phyloP scores from a whole-genome alignment of 2,888 invertebrate species.

The Epistrophella euchroma region DNA sequence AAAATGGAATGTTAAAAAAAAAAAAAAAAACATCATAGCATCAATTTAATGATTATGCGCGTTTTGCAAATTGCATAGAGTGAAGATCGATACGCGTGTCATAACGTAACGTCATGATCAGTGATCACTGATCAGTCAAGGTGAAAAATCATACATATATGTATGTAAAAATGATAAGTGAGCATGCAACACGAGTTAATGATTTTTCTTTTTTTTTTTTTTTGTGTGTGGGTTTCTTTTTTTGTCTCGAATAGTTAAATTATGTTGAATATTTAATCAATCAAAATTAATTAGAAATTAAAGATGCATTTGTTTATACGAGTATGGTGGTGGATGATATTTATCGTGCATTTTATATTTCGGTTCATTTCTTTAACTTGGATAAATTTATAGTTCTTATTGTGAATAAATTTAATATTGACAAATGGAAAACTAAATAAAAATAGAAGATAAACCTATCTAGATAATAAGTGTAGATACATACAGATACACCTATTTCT shows the following conservation, averaged over 20 bases:
- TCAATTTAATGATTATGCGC: not conserved
- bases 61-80: constrained; percentile 53
- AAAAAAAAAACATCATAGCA: not conserved
- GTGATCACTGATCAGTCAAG: constrained; percentile 58
- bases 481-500: too few relatives aligned
- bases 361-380: too few relatives aligned
- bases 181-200: constrained; percentile 16
- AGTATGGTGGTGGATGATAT: not conserved
- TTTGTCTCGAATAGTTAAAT: not conserved
- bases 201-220: not conserved
- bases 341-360: not conserved
- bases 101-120: constrained; percentile 50
- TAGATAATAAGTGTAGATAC: too few relatives aligned
- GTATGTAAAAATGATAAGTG: constrained; percentile 58
- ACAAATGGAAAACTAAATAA: too few relatives aligned
- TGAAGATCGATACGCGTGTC: constrained; percentile 60
- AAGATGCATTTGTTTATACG: not conserved
- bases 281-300: constrained; percentile 17
- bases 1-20: constrained; percentile 2
- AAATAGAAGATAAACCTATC: too few relatives aligned
- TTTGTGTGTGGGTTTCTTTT: not conserved
- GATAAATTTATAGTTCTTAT: too few relatives aligned
- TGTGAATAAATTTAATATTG: too few relatives aligned
- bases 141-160: constrained; percentile 67
- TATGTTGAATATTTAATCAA: constrained; percentile 6